Conservation (phyloP, 2,113 vertebrate genomes). For the Collichthys lucidus region DNA sequence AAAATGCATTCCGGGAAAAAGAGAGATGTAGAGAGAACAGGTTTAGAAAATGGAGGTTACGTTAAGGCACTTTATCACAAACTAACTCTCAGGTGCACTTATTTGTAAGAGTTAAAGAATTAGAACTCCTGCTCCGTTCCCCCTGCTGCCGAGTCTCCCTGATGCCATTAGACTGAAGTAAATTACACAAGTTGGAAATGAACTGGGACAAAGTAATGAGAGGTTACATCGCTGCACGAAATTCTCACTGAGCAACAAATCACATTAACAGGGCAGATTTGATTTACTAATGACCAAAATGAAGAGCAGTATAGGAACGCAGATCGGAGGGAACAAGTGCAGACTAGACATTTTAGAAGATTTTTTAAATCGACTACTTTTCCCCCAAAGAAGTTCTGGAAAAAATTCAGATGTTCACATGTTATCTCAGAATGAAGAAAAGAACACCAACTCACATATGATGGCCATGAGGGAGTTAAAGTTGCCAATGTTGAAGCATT, state of each 20-base stretch:
- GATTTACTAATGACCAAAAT: conserved; percentile 9
- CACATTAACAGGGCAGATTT: conserved; percentile 10
- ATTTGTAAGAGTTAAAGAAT: not conserved
- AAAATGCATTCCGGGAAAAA: too few relatives aligned
- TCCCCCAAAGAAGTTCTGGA: not conserved
- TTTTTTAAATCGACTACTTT: not conserved
- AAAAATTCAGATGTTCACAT: not conserved
- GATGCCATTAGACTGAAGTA: conserved; percentile 19
- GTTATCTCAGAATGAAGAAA: not conserved
- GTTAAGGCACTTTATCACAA: too few relatives aligned
- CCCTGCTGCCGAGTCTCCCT: not conserved
- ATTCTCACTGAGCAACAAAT: conserved; percentile 40
- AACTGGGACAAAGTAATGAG: conserved; percentile 12
- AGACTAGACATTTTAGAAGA: not conserved
- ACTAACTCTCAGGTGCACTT: not conserved
- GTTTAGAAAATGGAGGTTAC: too few relatives aligned
- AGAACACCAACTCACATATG: conserved; percentile 88
- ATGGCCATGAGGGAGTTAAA: conserved; percentile 99
- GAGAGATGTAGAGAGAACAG: too few relatives aligned
- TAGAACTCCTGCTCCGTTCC: not conserved
- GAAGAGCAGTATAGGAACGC: not conserved
- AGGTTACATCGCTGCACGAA: conserved; percentile 8
- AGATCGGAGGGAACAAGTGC: not conserved
- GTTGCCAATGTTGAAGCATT: conserved; percentile 98
- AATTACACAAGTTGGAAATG: conserved; percentile 15